These are phyloP conservation scores for Selene dorsalis DNA, from an alignment of 2,797 vertebrate genomes.

Conservation along the genomic window DNA sequence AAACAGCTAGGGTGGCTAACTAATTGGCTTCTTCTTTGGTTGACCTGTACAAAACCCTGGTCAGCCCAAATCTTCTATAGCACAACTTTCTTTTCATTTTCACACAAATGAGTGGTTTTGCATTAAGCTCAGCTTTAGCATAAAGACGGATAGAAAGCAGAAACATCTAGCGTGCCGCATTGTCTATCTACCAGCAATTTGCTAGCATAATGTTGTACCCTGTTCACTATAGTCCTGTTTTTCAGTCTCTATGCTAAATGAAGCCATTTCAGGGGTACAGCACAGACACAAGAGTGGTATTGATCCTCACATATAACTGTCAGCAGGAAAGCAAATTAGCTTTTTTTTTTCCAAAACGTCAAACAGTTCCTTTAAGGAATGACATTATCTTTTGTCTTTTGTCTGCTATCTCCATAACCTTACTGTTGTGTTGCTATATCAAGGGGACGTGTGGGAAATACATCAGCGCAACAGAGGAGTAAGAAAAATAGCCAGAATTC, in stretches of 20 bases:
- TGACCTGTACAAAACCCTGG: not conserved
- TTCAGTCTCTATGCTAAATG: not conserved
- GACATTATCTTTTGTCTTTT: conserved; percentile 25
- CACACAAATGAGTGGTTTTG: not conserved
- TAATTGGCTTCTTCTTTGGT: not conserved
- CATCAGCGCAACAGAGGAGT: conserved; percentile 21
- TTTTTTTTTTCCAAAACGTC: not conserved
- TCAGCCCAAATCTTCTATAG: not conserved
- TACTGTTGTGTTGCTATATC: conserved; percentile 27
- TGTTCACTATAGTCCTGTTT: not conserved
- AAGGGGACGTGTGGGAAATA: conserved; percentile 10
- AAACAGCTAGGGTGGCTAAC: not conserved
- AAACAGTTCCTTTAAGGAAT: conserved; percentile 25
- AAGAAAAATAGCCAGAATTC: conserved; percentile 40
- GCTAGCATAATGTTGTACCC: not conserved
- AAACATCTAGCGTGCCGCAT: not conserved
- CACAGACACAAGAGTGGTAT: not conserved
- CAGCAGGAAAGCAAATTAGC: not conserved
- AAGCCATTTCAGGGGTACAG: not conserved
- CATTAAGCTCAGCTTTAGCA: not conserved
- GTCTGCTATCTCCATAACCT: conserved; percentile 51
- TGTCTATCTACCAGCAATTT: not conserved
- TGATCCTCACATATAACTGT: not conserved
- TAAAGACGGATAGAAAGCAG: not conserved
- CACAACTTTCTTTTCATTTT: not conserved